Percentiles rank a stretch among this genome's conserved stretches.
These are phyloP conservation scores for Agrotis segetum DNA, from an alignment of 2,888 invertebrate species.

Conservation along the genomic window DNA sequence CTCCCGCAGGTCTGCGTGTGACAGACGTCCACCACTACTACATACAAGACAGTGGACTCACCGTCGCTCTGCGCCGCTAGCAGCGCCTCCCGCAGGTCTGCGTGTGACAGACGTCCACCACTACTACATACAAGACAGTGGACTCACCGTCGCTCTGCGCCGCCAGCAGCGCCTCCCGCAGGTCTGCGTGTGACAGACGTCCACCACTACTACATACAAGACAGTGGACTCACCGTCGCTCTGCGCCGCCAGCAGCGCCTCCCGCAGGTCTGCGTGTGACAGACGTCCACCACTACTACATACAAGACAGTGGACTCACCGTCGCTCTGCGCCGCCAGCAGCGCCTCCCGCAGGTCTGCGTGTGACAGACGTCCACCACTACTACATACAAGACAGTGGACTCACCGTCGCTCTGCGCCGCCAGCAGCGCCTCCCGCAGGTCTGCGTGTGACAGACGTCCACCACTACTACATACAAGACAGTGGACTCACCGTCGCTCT, in stretches of 20 bases:
- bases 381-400: neutral
- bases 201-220: constrained; percentile 91
- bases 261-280: constrained; percentile 87
- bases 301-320: constrained; percentile 63
- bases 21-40: constrained; percentile 94
- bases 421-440: constrained; percentile 78
- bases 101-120: constrained; percentile 93
- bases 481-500: constrained; percentile 71
- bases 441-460: constrained; percentile 93
- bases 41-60: constrained; percentile 40
- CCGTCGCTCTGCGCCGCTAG: constrained; percentile 75
- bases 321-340: constrained; percentile 73
- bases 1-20: constrained; percentile 85
- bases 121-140: constrained; percentile 71
- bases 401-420: constrained; percentile 75
- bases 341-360: constrained; percentile 80
- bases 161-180: constrained; percentile 78
- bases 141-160: constrained; percentile 74
- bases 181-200: constrained; percentile 92
- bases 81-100: constrained; percentile 80
- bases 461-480: constrained; percentile 88
- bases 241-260: constrained; percentile 76
- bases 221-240: constrained; percentile 70
- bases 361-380: constrained; percentile 94
- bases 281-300: constrained; percentile 94